Conservation (phyloP, 2,888 invertebrate species). For the Volucella zonaria region DNA sequence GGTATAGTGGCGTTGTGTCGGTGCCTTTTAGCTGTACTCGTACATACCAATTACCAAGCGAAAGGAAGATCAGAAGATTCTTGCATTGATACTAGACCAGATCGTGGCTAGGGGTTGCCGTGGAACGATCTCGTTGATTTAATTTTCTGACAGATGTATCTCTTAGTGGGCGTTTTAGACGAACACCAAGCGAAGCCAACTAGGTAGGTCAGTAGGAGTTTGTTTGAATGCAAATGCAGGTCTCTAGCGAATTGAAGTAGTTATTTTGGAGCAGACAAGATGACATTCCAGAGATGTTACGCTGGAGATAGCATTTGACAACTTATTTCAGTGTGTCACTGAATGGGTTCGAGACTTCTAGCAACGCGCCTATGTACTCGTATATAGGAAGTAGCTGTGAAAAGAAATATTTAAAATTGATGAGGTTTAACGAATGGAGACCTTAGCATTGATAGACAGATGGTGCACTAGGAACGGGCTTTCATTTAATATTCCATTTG, state of each 20-base stretch:
- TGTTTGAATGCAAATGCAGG: background rate
- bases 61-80: slow-evolving; percentile 26
- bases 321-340: background rate
- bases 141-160: slow-evolving; percentile 45
- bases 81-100: slow-evolving; percentile 10
- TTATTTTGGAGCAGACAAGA: no score
- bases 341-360: no score
- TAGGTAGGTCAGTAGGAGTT: slow-evolving; percentile 39
- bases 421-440: no score
- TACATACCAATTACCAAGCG: slow-evolving; percentile 38
- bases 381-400: no score
- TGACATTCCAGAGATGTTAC: background rate
- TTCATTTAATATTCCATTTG: no score
- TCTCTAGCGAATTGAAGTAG: background rate
- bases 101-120: slow-evolving; percentile 30
- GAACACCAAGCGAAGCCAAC: slow-evolving; percentile 7
- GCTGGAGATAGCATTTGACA: slow-evolving; percentile 5
- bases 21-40: slow-evolving; percentile 27
- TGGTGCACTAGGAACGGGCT: no score
- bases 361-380: no score
- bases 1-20: slow-evolving; percentile 18
- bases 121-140: slow-evolving; percentile 48
- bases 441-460: no score
- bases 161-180: slow-evolving; percentile 26
- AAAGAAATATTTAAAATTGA: no score